These are phyloP conservation scores for Escarpia spicata DNA, from an alignment of 2,888 invertebrate species.

Conservation along the genomic window DNA sequence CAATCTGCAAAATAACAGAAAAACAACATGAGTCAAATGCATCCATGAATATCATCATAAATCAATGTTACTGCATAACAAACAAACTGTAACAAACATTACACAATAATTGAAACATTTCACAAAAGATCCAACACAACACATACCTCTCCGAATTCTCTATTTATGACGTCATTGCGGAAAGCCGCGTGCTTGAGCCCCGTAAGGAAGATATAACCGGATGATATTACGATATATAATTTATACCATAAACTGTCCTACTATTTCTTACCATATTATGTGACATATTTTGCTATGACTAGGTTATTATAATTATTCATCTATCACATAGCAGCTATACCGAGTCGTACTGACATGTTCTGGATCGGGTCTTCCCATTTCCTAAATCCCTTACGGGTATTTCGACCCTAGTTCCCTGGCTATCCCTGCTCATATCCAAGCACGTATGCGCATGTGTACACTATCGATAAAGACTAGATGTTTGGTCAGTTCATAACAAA, in stretches of 20 bases:
- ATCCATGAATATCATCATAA: neutral
- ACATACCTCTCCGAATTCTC: neutral
- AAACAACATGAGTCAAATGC: neutral
- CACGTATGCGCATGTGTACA: neutral
- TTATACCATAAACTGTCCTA: neutral
- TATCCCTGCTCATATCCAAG: neutral
- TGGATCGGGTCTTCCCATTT: neutral
- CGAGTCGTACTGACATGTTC: neutral
- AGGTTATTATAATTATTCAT: neutral
- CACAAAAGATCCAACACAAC: neutral
- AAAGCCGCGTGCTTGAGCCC: neutral
- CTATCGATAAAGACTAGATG: neutral
- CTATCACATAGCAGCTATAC: neutral
- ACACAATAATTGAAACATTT: neutral
- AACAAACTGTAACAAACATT: neutral
- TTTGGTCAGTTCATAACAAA: neutral
- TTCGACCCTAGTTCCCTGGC: neutral
- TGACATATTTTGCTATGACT: neutral
- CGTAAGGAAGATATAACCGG: neutral
- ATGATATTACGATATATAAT: neutral
- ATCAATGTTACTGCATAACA: neutral
- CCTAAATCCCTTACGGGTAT: conserved; percentile 5
- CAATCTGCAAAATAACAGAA: conserved; percentile 13
- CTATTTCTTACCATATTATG: neutral
- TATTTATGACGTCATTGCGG: conserved; percentile 5